Evolutionary conservation across 2,888 invertebrate genomes (phyloP).

Genomic region (Caenorhabditis zanzibari): DNA sequence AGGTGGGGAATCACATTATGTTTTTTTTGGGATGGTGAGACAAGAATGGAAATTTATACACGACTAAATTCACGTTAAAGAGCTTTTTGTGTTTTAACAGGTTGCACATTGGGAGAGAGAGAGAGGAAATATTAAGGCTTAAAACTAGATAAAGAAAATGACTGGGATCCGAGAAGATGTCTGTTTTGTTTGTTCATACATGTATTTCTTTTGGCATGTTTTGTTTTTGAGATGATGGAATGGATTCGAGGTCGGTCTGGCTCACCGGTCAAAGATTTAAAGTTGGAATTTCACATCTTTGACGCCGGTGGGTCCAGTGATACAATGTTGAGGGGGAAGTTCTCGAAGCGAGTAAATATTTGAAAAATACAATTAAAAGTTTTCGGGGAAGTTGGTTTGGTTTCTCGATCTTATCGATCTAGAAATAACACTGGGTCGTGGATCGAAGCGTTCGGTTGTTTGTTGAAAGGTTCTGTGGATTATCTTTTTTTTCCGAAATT

Average conservation of each 20-base stretch:
- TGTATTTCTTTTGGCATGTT: slow-evolving; percentile 61
- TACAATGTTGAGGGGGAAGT: slow-evolving; percentile 56
- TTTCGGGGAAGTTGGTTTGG: slow-evolving; percentile 40
- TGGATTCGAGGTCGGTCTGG: slow-evolving; percentile 29
- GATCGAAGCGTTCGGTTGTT: slow-evolving; percentile 55
- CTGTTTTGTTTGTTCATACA: slow-evolving; percentile 45
- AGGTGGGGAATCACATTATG: slow-evolving; percentile 57
- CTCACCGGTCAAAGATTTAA: slow-evolving; percentile 50
- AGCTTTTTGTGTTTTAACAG: slow-evolving; percentile 39
- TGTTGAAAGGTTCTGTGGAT: slow-evolving; percentile 13
- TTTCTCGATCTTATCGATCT: slow-evolving; percentile 26
- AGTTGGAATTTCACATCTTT: slow-evolving; percentile 9
- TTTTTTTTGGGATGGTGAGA: slow-evolving; percentile 22
- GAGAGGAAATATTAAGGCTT: slow-evolving; percentile 30
- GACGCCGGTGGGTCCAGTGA: slow-evolving; percentile 58
- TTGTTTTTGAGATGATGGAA: slow-evolving; percentile 48
- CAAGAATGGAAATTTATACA: slow-evolving; percentile 57
- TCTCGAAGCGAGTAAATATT: slow-evolving; percentile 21
- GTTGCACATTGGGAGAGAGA: slow-evolving; percentile 52
- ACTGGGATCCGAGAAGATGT: slow-evolving; percentile 60
- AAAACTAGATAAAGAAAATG: slow-evolving; percentile 27
- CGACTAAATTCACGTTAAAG: slow-evolving; percentile 45
- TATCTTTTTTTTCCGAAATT: slow-evolving; percentile 17
- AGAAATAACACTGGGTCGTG: slow-evolving; percentile 36
- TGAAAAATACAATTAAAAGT: slow-evolving; percentile 41